Percentiles rank a stretch among this genome's conserved stretches.
phyloP scores from a whole-genome alignment of 2,888 invertebrate species.

The Caradrina clavipalpis region DNA sequence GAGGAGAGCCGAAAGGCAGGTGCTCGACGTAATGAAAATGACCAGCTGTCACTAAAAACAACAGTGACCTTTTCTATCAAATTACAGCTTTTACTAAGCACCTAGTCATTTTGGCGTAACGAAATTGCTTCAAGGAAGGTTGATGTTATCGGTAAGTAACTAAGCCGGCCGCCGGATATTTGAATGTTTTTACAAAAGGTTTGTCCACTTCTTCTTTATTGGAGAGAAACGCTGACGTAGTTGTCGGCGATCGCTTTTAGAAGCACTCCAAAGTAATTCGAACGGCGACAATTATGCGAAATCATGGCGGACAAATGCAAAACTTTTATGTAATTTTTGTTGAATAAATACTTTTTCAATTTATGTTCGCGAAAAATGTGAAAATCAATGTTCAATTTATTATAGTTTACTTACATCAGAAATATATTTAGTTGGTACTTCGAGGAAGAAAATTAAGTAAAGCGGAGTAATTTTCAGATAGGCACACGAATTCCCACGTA shows the following conservation, averaged over 20 bases:
- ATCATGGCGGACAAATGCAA: conserved; percentile 26
- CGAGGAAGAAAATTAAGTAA: background rate
- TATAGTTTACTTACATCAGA: background rate
- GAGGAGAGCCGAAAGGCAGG: conserved; percentile 42
- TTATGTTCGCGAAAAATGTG: background rate
- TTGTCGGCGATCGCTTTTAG: conserved; percentile 37
- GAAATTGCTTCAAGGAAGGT: conserved; percentile 61
- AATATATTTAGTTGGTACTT: conserved; percentile 1
- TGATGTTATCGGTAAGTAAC: conserved; percentile 62
- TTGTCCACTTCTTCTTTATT: conserved; percentile 43
- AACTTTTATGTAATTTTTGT: conserved; percentile 28
- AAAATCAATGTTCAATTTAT: background rate
- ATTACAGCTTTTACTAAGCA: conserved; percentile 69
- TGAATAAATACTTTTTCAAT: background rate
- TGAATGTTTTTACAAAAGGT: conserved; percentile 58
- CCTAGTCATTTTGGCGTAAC: conserved; percentile 66
- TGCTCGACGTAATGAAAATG: conserved; percentile 69
- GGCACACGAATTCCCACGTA: background rate
- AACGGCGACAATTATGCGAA: conserved; percentile 32
- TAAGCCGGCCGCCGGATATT: conserved; percentile 54
- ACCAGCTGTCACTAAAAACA: conserved; percentile 68
- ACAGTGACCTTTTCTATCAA: conserved; percentile 72
- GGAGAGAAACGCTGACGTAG: conserved; percentile 36
- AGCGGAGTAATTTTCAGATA: conserved; percentile 20
- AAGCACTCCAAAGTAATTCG: conserved; percentile 44